These are phyloP conservation scores for Idaea biselata DNA, from an alignment of 2,888 invertebrate genomes.

Conservation along the genomic window DNA sequence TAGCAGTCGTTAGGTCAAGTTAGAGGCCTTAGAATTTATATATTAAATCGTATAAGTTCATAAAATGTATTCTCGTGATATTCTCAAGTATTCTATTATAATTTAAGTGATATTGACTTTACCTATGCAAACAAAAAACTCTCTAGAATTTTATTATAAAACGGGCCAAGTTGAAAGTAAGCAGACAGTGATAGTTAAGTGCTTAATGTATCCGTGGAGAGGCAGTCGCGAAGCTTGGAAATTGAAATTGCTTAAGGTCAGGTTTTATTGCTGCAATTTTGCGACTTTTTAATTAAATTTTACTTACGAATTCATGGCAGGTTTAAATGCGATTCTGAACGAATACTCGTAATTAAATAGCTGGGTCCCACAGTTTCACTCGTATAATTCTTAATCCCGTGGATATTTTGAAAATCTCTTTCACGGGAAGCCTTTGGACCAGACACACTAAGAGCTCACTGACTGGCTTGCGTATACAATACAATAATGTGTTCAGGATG, in stretches of 20 bases:
- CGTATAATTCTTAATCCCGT: not conserved
- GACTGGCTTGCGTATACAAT: too few relatives aligned
- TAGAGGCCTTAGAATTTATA: too few relatives aligned
- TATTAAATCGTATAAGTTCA: too few relatives aligned
- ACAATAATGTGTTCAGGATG: too few relatives aligned
- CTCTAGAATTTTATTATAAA: slow-evolving; percentile 54
- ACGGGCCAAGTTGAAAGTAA: slow-evolving; percentile 62
- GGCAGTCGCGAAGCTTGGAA: slow-evolving; percentile 64
- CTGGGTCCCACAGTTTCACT: not conserved
- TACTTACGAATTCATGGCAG: not conserved
- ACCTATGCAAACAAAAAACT: not conserved
- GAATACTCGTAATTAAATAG: too few relatives aligned
- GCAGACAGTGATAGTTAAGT: slow-evolving; percentile 78
- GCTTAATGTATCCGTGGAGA: slow-evolving; percentile 76
- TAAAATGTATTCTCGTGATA: not conserved
- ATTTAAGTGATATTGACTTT: not conserved
- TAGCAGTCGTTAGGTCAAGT: too few relatives aligned
- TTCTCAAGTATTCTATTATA: not conserved
- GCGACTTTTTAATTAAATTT: slow-evolving; percentile 3
- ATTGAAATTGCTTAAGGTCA: slow-evolving; percentile 52
- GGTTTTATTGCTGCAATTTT: slow-evolving; percentile 30
- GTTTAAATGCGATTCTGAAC: too few relatives aligned
- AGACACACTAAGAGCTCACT: too few relatives aligned
- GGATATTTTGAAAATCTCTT: too few relatives aligned
- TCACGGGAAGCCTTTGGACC: too few relatives aligned